Percentiles rank a stretch among this genome's conserved stretches.
Evolutionary conservation across 1,140 invertebrate genomes (phyloP).

Genomic region (Cyclina sinensis): DNA sequence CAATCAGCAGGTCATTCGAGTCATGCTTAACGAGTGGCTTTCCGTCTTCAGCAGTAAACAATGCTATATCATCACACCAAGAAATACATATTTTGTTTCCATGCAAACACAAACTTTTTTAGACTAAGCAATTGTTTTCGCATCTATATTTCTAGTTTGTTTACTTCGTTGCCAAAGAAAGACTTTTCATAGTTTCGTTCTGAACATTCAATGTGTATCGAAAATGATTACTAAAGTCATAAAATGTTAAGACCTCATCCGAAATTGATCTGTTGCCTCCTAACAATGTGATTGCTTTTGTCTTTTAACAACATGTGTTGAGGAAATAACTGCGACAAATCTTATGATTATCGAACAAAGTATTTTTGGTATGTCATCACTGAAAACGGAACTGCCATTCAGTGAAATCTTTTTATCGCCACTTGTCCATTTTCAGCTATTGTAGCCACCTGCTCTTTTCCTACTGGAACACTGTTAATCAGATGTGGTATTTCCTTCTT

Average conservation of each 20-base stretch:
- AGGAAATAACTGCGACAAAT: background rate
- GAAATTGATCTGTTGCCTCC: no score
- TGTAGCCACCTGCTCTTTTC: background rate
- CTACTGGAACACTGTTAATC: background rate
- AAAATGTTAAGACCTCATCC: background rate
- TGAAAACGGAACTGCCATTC: background rate
- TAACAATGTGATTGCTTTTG: no score
- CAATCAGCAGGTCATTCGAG: background rate
- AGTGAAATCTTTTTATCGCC: no score
- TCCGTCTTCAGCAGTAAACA: background rate
- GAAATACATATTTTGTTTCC: background rate
- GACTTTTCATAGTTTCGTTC: background rate
- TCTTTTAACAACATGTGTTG: no score
- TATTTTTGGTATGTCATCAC: background rate
- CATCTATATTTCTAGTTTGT: background rate
- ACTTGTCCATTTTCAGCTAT: background rate
- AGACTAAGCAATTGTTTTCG: background rate
- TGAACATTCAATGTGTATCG: background rate
- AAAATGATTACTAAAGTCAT: background rate
- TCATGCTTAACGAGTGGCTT: background rate
- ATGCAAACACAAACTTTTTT: background rate
- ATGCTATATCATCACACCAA: background rate
- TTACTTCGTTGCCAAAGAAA: background rate
- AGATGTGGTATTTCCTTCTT: background rate
- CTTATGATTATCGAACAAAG: background rate